Conservation (phyloP, 2,113 vertebrate genomes). For the Salvelinus fontinalis region DNA sequence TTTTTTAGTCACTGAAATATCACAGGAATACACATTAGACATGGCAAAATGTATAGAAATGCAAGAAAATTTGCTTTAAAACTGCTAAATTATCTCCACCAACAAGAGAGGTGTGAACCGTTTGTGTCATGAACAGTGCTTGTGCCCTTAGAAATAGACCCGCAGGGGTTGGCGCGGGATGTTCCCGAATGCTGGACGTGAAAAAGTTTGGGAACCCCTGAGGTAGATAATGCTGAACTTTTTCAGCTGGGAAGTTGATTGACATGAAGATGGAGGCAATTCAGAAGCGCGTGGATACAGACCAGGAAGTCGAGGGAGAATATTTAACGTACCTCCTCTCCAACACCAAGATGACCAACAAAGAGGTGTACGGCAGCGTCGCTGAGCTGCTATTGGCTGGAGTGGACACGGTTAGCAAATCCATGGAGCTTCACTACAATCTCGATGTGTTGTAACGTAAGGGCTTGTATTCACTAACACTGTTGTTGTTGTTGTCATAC, state of each 20-base stretch:
- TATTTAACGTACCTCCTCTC: conserved; percentile 90
- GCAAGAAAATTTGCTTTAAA: too few species aligned
- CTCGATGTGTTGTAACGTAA: too few species aligned
- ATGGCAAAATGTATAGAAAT: too few species aligned
- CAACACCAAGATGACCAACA: conserved; percentile 76
- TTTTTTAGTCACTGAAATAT: too few species aligned
- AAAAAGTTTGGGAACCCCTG: too few species aligned
- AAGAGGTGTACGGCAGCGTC: conserved; percentile 84
- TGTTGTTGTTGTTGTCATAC: conserved; percentile 17
- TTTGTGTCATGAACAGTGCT: too few species aligned
- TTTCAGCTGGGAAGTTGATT: conserved; percentile 81
- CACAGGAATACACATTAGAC: too few species aligned
- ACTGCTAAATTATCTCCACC: too few species aligned
- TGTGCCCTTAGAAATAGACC: too few species aligned
- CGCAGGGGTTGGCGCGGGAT: too few species aligned
- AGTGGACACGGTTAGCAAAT: conserved; percentile 86
- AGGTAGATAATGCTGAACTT: not conserved
- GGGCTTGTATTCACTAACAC: not conserved
- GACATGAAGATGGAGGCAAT: conserved; percentile 84
- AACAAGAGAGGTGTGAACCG: too few species aligned
- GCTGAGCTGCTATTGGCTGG: conserved; percentile 88
- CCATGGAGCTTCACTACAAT: not conserved
- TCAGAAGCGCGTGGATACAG: conserved; percentile 67
- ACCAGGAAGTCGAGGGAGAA: conserved; percentile 78
- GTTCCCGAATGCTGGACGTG: too few species aligned